Base-by-base conservation (phyloP, 2,113 vertebrate species). In the Mirza zaza region DNA sequence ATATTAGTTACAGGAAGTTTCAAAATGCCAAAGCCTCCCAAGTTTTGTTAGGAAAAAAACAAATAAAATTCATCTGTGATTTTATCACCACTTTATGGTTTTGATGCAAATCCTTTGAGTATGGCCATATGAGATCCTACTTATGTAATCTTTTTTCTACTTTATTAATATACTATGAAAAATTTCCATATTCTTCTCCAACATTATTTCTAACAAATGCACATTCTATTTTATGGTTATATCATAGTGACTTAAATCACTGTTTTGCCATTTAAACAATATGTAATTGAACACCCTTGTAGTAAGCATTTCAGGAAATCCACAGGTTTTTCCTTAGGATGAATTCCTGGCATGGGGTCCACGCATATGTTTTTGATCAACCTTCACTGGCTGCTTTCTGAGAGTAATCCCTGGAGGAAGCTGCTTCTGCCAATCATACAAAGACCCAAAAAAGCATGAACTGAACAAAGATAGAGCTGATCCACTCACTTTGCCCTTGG, bases 401-500 rank as follows among this genome's bases (percentile, higher is more conserved):
- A 55, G 27, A 50, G 32, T 61, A 65, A 89, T 17, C 4, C 39
- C 23, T 11, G 18, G 83, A 59, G 23, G 39, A 77, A 92, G 5
- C 14, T 48, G 55, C 18, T 88, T 81, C n/a, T 81, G 88, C 65
- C 50, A 81, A 55, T 55, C 32, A 5, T 42, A 57, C 32, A 61
- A 36, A 75, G 21, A 79, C 25, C 59, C 2, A 61, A 65, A 79
- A 77, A 39, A 87, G 50, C 25, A 59, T 39, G 36, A 90, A n/a
- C 32, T 65, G 20, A 87, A 61, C 23, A 65, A 67, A 87, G 29
- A 90, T 34, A 32, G 0, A 73, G 20, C 29, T 52, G 57, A 42
- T 70, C 63, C 57, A 23, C 96, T 97, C 92, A 97, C 97, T 76
- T 96, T 97, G 55, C 94, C 95, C 2, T 70, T 92, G 70, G 96